Evolutionary conservation across 2,113 vertebrate genomes (phyloP), one percentile per base, ranked within the genome.

Genomic region (Xenus cinereus): DNA sequence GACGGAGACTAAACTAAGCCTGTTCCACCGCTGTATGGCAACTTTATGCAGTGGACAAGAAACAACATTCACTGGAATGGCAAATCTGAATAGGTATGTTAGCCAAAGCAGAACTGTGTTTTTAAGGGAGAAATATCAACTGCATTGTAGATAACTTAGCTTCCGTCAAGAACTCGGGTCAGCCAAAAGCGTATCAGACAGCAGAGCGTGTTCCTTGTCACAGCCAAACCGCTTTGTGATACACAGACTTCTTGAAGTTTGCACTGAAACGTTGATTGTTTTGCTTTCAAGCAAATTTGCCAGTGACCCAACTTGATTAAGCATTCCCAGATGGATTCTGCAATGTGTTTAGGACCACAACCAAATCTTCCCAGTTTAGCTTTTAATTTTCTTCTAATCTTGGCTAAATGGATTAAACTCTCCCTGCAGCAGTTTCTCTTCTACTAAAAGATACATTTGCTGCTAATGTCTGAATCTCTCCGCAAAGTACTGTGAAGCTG

Each of bases 21-120:
- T 16, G 7, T 32, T 54, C 46, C 76, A 28, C 9, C 1, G 2
- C 37, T 4, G 10, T 3, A 28, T 12, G 26, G 73, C 10, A 9
- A 21, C 43, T 78, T 37, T 24, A 33, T 4, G 4, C 5, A 46
- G 43, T 0, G 3, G 15, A 26, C 62, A 48, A 85, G 62, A 39
- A 78, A 79, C 24, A 37, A 14, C 19, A 12, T 5, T 6, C 9
- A 35, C 16, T 9, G 39, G n/a, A 86, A 41, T 15, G 21, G 37
- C 14, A 67, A 33, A n/a, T 1, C 10, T 0, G 9, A 57, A 33
- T 5, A 45, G 28, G 7, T 15, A 9, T 0, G 4, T 9, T 8
- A 87, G 67, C 20, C 77, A 69, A 60, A 72, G 60, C 20, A 12
- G 0, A 46, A 28, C 35, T 26, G 23, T 33, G 72, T 10, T 82